These are phyloP conservation scores for Brachyopa scutellaris DNA, from an alignment of 2,888 invertebrate genomes.

Conservation along the genomic window DNA sequence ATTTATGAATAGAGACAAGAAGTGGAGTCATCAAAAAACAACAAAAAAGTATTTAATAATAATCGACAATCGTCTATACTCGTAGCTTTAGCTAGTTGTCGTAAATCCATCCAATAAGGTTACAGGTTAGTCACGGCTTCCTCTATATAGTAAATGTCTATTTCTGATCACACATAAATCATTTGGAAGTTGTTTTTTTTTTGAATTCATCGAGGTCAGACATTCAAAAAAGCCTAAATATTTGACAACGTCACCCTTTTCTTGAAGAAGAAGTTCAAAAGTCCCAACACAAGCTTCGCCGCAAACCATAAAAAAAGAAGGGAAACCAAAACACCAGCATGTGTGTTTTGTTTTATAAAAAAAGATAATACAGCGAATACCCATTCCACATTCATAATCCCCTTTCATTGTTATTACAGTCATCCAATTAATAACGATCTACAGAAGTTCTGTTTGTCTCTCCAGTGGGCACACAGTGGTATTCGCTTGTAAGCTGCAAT, in stretches of 20 bases:
- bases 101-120: slow-evolving; percentile 19
- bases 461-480: neutral
- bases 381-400: no score
- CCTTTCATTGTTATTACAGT: neutral
- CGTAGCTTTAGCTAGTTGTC: no score
- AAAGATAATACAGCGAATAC: slow-evolving; percentile 12
- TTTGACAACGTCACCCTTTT: neutral
- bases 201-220: slow-evolving; percentile 29
- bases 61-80: slow-evolving; percentile 5
- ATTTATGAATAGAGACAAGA: neutral
- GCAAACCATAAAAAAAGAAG: neutral
- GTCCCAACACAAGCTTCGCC: no score
- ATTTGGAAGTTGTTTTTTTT: neutral
- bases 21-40: slow-evolving; percentile 5
- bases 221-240: neutral
- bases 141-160: neutral
- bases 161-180: neutral
- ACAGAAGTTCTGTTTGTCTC: slow-evolving; percentile 33
- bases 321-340: neutral
- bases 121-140: slow-evolving; percentile 2
- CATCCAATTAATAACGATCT: slow-evolving; percentile 16
- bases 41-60: neutral
- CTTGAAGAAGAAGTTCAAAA: neutral
- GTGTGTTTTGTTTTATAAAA: slow-evolving; percentile 8
- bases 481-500: slow-evolving; percentile 20